Percentiles rank a stretch among this genome's conserved stretches.
These are phyloP conservation scores for Mionectes macconnelli DNA, from an alignment of 2,113 vertebrate species.

Conservation along the genomic window DNA sequence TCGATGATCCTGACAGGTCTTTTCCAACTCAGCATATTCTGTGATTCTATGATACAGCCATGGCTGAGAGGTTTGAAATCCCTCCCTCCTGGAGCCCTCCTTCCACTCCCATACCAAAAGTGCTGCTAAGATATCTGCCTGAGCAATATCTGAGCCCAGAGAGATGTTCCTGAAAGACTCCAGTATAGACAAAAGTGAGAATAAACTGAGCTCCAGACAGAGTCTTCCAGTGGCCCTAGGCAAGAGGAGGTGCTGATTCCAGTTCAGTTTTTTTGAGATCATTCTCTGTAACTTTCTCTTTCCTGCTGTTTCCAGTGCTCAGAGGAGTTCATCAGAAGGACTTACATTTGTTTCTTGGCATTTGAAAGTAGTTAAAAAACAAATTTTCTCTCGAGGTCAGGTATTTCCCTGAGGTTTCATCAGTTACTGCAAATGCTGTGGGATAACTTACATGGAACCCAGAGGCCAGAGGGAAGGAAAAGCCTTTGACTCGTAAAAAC, in stretches of 20 bases:
- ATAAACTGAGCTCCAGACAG: neutral
- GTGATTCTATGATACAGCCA: neutral
- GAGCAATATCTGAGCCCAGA: neutral
- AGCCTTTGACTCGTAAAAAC: neutral
- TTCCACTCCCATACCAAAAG: neutral
- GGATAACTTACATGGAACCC: neutral
- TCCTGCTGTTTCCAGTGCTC: neutral
- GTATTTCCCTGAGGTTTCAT: constrained; percentile 35
- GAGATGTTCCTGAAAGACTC: neutral
- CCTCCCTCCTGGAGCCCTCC: neutral
- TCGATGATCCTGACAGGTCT: neutral
- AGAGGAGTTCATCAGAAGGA: neutral
- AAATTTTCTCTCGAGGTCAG: constrained; percentile 17
- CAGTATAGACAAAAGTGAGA: neutral
- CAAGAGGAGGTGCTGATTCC: neutral
- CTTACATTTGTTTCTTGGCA: neutral
- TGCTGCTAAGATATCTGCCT: neutral
- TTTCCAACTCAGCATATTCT: neutral
- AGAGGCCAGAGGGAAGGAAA: neutral
- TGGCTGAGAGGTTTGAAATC: neutral
- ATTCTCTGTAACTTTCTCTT: neutral
- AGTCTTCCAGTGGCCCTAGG: neutral
- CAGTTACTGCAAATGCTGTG: neutral
- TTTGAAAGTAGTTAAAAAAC: constrained; percentile 22
- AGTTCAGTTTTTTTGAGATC: neutral